A percentile compares a stretch with the other conserved stretches of the same genome.
Evolutionary conservation across 2,113 vertebrate species (phyloP).

Genomic region (Pyxicephalus adspersus): DNA sequence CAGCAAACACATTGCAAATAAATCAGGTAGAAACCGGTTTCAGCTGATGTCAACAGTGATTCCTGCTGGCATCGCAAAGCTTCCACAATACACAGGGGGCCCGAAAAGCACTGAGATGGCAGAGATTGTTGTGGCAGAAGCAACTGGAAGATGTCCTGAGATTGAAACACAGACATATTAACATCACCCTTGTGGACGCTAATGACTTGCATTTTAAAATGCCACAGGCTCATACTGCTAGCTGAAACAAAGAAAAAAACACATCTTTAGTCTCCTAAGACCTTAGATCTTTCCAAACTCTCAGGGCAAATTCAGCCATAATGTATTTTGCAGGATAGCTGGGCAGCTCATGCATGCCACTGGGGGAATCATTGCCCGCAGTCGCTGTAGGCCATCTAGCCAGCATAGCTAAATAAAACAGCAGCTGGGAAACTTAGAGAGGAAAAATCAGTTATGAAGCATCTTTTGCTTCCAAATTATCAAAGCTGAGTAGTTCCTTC

Average conservation of each 20-base stretch:
- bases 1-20: constrained; percentile 61
- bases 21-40: constrained; percentile 67
- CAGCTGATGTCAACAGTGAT: constrained; percentile 67
- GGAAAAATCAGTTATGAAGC: constrained; percentile 73
- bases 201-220: constrained; percentile 82
- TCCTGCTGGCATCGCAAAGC: constrained; percentile 69
- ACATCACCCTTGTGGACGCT: constrained; percentile 76
- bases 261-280: constrained; percentile 78
- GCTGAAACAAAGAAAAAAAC: constrained; percentile 78
- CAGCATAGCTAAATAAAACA: constrained; percentile 76
- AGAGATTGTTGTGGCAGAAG: constrained; percentile 84
- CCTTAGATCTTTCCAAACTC: constrained; percentile 80
- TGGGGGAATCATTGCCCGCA: constrained; percentile 75
- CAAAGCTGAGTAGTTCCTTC: constrained; percentile 69
- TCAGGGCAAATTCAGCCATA: constrained; percentile 73
- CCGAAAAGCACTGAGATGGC: constrained; percentile 76
- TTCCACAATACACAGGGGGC: constrained; percentile 74
- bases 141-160: constrained; percentile 83
- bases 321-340: constrained; percentile 71
- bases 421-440: constrained; percentile 74
- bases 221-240: constrained; percentile 78
- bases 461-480: constrained; percentile 71
- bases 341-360: constrained; percentile 70
- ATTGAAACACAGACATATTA: constrained; percentile 83
- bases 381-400: constrained; percentile 71